Evolutionary conservation across 2,113 vertebrate genomes (phyloP).

Genomic region (Guaruba guarouba): DNA sequence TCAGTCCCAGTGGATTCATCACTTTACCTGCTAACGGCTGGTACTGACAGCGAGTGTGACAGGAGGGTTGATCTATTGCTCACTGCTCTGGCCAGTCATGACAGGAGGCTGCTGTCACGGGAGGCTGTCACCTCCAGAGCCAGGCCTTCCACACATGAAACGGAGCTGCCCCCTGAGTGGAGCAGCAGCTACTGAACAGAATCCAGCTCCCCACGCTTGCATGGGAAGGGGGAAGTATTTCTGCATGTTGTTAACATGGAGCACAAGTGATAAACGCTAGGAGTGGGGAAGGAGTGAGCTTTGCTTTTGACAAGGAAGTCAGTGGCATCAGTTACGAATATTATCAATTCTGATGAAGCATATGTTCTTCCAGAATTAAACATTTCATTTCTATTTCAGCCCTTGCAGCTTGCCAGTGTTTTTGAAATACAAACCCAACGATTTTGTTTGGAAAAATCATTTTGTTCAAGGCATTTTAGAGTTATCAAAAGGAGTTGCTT

Average conservation of each 20-base stretch:
- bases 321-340: not conserved
- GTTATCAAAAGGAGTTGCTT: not conserved
- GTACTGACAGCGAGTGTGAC: not conserved
- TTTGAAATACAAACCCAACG: not conserved
- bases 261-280: slow-evolving; percentile 21
- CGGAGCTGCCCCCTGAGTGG: not conserved
- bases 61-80: not conserved
- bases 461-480: not conserved
- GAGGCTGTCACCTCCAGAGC: not conserved
- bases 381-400: slow-evolving; percentile 54
- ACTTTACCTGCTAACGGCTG: not conserved
- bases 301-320: slow-evolving; percentile 5
- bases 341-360: slow-evolving; percentile 41
- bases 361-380: slow-evolving; percentile 65
- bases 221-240: not conserved
- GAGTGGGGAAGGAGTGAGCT: not conserved
- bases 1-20: not conserved
- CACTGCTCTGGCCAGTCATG: not conserved
- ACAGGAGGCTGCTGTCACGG: slow-evolving; percentile 2
- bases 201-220: not conserved
- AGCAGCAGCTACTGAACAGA: not conserved
- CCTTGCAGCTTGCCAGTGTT: slow-evolving; percentile 29
- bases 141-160: not conserved
- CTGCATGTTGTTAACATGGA: not conserved
- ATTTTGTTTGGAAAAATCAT: not conserved